A percentile compares a stretch with the other conserved stretches of the same genome.
Conservation (phyloP, 2,888 invertebrate species). For the Hololepta plana region DNA sequence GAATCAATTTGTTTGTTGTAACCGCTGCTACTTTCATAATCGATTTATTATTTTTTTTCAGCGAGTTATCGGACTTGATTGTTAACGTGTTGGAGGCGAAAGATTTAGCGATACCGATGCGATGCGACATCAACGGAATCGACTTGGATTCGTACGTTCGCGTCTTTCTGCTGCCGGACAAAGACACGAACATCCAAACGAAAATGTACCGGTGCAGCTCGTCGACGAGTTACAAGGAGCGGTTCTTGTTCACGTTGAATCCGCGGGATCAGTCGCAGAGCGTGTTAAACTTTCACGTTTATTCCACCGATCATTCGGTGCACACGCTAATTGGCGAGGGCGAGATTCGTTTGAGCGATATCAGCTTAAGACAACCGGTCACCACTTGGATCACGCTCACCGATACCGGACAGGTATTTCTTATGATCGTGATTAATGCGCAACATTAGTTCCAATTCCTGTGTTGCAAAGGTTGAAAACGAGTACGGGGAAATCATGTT, state of each 20-base stretch:
- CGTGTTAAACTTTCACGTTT: conserved; percentile 49
- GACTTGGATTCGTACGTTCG: conserved; percentile 57
- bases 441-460: no score
- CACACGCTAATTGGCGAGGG: conserved; percentile 49
- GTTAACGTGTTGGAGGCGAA: conserved; percentile 63
- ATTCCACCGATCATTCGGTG: conserved; percentile 40
- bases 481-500: conserved; percentile 67
- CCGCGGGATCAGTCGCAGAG: conserved; percentile 37
- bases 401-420: conserved; percentile 45
- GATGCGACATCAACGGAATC: conserved; percentile 22
- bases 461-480: no score
- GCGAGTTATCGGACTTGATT: no score
- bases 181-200: conserved; percentile 47
- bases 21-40: no score
- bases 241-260: conserved; percentile 48
- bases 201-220: conserved; percentile 40
- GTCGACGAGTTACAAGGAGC: conserved; percentile 57
- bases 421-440: no score
- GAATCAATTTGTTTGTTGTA: background rate
- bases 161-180: conserved; percentile 55
- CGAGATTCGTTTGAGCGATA: conserved; percentile 44
- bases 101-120: conserved; percentile 44
- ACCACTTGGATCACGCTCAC: conserved; percentile 65
- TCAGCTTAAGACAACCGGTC: conserved; percentile 43
- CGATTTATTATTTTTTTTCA: conserved; percentile 3